Conservation (phyloP, 2,888 invertebrate species). For the Ptilodon capucinus region DNA sequence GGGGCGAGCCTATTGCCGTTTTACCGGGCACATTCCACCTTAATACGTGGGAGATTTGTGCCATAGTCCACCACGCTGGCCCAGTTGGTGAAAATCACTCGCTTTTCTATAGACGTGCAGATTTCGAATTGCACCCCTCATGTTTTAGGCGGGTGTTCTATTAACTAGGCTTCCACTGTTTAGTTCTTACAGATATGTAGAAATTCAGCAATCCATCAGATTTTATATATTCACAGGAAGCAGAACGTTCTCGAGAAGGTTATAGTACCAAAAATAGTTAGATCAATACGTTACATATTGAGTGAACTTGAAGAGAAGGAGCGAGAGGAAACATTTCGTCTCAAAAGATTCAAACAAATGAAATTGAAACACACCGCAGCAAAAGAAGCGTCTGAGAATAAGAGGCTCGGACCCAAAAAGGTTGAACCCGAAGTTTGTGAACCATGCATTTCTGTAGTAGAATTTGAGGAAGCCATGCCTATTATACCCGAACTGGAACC, state of each 20-base stretch:
- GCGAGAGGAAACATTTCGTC: constrained; percentile 44
- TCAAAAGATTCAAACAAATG: constrained; percentile 44
- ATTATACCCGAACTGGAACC: background rate
- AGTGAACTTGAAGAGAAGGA: constrained; percentile 37
- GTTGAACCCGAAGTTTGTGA: background rate
- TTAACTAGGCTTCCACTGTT: background rate
- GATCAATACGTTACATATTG: constrained; percentile 35
- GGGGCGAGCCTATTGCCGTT: no score
- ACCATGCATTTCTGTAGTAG: background rate
- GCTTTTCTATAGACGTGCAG: no score
- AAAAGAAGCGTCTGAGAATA: background rate
- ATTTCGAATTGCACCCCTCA: no score
- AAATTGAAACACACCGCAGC: constrained; percentile 14
- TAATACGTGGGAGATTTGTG: no score
- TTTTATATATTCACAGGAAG: constrained; percentile 43
- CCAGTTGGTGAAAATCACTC: no score
- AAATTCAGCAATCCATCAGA: background rate
- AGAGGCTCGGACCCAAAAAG: background rate
- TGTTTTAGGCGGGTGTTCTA: no score
- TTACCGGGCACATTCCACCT: no score
- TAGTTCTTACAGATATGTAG: background rate
- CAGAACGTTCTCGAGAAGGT: constrained; percentile 43
- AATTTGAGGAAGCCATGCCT: background rate
- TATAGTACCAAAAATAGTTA: constrained; percentile 36
- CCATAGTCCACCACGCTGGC: no score